phyloP scores from a whole-genome alignment of 2,797 vertebrate species.

The Sebastes matsubarae region DNA sequence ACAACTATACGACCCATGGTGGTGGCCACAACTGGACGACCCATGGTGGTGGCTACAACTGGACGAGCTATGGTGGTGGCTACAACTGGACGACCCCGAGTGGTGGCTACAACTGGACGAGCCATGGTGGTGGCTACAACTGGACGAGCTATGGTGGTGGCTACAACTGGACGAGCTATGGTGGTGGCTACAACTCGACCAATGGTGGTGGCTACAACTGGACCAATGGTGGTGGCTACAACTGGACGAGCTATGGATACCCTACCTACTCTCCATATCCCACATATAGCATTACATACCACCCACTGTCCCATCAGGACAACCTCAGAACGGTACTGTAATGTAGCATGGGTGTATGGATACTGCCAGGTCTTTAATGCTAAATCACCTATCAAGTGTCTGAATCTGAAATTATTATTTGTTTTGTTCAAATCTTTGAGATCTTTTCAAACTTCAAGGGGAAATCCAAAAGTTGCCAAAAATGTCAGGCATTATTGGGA shows the following conservation, averaged over 20 bases:
- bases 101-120: background rate
- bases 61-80: background rate
- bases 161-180: background rate
- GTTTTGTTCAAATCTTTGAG: background rate
- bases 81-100: slow-evolving; percentile 16
- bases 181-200: slow-evolving; percentile 9
- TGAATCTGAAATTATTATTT: background rate
- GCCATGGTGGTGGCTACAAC: background rate
- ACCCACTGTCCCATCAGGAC: slow-evolving; percentile 21
- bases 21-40: slow-evolving; percentile 2
- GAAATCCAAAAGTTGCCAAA: background rate
- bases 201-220: background rate
- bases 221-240: background rate
- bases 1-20: slow-evolving; percentile 9
- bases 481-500: background rate
- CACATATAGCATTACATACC: background rate
- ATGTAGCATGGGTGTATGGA: background rate
- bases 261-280: background rate
- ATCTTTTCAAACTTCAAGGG: background rate
- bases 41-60: too few relatives aligned
- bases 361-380: background rate
- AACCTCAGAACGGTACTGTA: slow-evolving; percentile 62
- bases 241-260: slow-evolving; percentile 22
- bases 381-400: background rate
- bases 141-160: slow-evolving; percentile 5